phyloP scores from a whole-genome alignment of 2,888 invertebrate species.

The Tineola bisselliella region DNA sequence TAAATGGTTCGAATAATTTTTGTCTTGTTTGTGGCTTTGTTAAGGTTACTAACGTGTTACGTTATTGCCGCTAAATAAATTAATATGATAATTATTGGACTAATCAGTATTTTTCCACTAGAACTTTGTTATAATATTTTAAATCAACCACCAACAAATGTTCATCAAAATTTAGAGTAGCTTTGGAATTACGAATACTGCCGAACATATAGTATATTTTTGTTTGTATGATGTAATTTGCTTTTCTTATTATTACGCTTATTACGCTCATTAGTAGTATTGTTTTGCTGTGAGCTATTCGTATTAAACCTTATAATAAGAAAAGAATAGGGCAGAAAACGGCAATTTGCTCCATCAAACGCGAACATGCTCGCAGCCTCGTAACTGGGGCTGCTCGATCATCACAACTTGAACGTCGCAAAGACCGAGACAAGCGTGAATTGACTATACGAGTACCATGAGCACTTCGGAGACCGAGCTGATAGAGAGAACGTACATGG shows the following conservation, averaged over 20 bases:
- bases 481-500: constrained; percentile 98
- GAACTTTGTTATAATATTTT: background rate
- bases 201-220: constrained; percentile 31
- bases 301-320: constrained; percentile 44
- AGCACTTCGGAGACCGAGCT: constrained; percentile 98
- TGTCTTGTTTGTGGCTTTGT: too few relatives aligned
- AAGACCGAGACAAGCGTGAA: constrained; percentile 59
- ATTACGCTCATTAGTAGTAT: constrained; percentile 21
- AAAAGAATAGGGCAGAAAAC: constrained; percentile 59
- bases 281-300: constrained; percentile 15
- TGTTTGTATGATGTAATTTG: constrained; percentile 33
- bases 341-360: constrained; percentile 34
- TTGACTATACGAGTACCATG: constrained; percentile 82
- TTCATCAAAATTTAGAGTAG: constrained; percentile 26
- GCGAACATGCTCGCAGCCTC: constrained; percentile 37
- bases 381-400: constrained; percentile 67
- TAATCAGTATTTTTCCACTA: too few relatives aligned
- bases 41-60: too few relatives aligned
- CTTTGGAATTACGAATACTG: constrained; percentile 67
- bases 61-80: too few relatives aligned
- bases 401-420: constrained; percentile 40
- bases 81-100: too few relatives aligned
- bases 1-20: too few relatives aligned
- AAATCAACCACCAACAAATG: constrained; percentile 24
- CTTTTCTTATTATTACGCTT: constrained; percentile 60